Percentiles rank a stretch among this genome's conserved stretches.
Conservation (phyloP, 2,113 vertebrate genomes). For the Prietella phreatophila region DNA sequence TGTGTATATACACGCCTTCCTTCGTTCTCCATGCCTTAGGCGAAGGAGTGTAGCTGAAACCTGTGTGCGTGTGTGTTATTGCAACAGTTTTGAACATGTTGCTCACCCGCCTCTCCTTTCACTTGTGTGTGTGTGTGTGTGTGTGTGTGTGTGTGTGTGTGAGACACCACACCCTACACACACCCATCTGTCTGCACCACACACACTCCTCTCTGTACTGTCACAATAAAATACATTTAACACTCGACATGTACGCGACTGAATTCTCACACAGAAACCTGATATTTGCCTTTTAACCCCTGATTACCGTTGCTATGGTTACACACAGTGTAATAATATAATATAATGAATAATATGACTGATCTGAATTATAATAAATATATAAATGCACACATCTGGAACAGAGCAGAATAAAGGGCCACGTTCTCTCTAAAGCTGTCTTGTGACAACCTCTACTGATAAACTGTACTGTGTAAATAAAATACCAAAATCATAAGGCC, state of each 20-base stretch:
- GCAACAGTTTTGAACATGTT: not conserved
- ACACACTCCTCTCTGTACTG: not conserved
- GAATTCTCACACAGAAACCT: not conserved
- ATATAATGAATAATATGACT: not conserved
- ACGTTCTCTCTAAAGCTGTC: not conserved
- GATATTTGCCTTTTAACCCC: not conserved
- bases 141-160: slow-evolving; percentile 10
- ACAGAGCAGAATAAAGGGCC: not conserved
- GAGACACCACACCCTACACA: slow-evolving; percentile 10
- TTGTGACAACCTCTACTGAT: not conserved
- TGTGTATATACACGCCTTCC: not conserved
- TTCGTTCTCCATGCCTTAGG: not conserved
- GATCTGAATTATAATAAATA: not conserved
- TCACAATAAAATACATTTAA: not conserved
- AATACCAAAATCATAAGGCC: too few species aligned
- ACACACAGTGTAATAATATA: not conserved
- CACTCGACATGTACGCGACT: not conserved
- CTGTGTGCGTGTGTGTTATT: slow-evolving; percentile 9
- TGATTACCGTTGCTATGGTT: not conserved
- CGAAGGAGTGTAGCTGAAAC: slow-evolving; percentile 10
- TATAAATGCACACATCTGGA: not conserved
- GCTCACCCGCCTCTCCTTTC: not conserved
- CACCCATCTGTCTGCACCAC: not conserved
- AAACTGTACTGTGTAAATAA: too few species aligned
- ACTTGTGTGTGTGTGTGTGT: slow-evolving; percentile 11